These are phyloP conservation scores for Pocillopora damicornis DNA, from an alignment of 64 coral and sea anemone species.

Conservation along the genomic window DNA sequence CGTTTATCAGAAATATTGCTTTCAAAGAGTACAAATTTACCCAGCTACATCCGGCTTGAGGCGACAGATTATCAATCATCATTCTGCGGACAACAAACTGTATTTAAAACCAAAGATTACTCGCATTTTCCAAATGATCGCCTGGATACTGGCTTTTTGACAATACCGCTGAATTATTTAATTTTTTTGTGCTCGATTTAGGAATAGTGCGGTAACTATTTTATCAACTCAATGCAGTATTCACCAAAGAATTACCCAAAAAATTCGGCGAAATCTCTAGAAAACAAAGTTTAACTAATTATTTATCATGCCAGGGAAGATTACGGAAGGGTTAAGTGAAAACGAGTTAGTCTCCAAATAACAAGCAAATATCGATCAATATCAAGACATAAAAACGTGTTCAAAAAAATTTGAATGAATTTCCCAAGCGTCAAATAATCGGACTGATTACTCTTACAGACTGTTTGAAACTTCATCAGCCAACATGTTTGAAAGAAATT, in stretches of 20 bases:
- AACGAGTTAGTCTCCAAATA: not conserved
- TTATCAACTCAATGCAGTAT: not conserved
- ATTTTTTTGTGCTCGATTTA: not conserved
- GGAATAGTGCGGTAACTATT: too few relatives aligned
- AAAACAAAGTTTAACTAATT: not conserved
- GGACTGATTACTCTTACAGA: not conserved
- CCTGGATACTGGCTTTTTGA: not conserved
- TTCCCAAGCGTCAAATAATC: not conserved
- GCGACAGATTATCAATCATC: not conserved
- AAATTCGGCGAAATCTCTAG: not conserved
- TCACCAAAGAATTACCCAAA: not conserved
- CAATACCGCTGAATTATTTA: not conserved
- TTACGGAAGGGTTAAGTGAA: not conserved
- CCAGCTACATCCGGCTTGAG: not conserved
- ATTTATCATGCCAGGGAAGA: not conserved
- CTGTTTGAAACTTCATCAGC: not conserved
- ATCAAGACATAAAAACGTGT: not conserved
- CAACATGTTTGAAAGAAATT: too few relatives aligned
- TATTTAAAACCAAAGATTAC: not conserved
- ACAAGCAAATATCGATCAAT: constrained; percentile 9
- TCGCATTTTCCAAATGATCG: not conserved
- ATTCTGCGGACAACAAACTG: not conserved
- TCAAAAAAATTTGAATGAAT: not conserved
- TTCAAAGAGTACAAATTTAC: not conserved
- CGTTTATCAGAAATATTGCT: not conserved